Evolutionary conservation across 2,888 invertebrate species (phyloP).

Genomic region (Tuberolachnus salignus): DNA sequence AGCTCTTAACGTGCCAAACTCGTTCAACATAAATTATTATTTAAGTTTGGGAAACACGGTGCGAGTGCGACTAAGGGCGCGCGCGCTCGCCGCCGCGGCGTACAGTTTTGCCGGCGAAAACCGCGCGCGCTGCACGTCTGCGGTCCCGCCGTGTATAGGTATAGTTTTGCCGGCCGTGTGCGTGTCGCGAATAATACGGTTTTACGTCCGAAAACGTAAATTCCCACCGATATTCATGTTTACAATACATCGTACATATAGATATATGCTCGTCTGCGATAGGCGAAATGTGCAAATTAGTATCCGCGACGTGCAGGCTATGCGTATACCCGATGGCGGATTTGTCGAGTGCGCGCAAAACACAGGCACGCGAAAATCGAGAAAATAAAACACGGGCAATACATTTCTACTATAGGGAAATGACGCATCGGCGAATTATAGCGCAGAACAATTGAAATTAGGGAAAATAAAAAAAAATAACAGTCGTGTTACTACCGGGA

Average conservation of each 20-base stretch:
- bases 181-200: neutral
- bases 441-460: no score
- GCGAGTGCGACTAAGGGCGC: neutral
- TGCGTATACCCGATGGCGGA: no score
- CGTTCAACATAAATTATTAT: slow-evolving; percentile 56
- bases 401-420: no score
- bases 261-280: neutral
- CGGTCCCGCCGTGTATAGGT: slow-evolving; percentile 7
- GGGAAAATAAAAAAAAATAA: no score
- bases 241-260: no score
- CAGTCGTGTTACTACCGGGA: no score
- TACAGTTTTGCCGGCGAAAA: slow-evolving; percentile 31
- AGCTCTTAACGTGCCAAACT: slow-evolving; percentile 56
- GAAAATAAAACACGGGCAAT: no score
- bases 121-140: slow-evolving; percentile 27
- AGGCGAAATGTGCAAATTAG: no score
- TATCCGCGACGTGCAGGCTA: no score
- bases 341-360: no score
- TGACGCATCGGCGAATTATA: no score
- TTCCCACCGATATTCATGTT: neutral
- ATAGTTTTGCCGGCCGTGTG: slow-evolving; percentile 33
- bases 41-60: slow-evolving; percentile 49
- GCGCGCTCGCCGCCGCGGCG: neutral
- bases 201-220: slow-evolving; percentile 32
- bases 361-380: no score